Conservation (phyloP, 1,140 invertebrate species). For the Drosophila punjabiensis region DNA sequence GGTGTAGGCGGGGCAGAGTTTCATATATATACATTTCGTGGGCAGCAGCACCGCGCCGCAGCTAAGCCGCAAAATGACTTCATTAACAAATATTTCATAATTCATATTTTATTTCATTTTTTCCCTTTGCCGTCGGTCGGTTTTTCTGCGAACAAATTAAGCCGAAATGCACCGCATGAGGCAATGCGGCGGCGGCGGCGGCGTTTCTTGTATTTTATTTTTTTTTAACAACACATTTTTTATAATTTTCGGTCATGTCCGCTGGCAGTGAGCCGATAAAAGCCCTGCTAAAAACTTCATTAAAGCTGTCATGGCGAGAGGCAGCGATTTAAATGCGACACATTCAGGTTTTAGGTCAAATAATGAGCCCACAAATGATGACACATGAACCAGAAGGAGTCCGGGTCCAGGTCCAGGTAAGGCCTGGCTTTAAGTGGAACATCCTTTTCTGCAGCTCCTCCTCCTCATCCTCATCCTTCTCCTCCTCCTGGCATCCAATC, state of each 20-base stretch:
- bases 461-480: not conserved
- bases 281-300: conserved; percentile 78
- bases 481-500: conserved; percentile 48
- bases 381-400: conserved; percentile 19
- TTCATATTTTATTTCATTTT: conserved; percentile 30
- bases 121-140: conserved; percentile 13
- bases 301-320: conserved; percentile 57
- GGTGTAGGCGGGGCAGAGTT: conserved; percentile 47
- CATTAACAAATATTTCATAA: conserved; percentile 75
- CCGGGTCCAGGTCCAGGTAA: conserved; percentile 9
- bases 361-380: conserved; percentile 42
- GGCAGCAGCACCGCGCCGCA: conserved; percentile 17
- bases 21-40: conserved; percentile 51
- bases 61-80: conserved; percentile 82
- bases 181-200: conserved; percentile 31
- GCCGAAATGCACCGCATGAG: conserved; percentile 68
- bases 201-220: conserved; percentile 21
- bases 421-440: conserved; percentile 13
- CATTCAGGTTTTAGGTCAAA: conserved; percentile 38
- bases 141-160: conserved; percentile 79
- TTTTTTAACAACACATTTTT: conserved; percentile 51
- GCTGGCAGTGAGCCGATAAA: conserved; percentile 68
- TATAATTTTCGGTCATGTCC: conserved; percentile 47
- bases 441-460: conserved; percentile 9
- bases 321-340: conserved; percentile 69